Percentiles rank a stretch among this genome's conserved stretches.
phyloP scores from a whole-genome alignment of 1,140 invertebrate genomes.

The Drosophila athabasca region DNA sequence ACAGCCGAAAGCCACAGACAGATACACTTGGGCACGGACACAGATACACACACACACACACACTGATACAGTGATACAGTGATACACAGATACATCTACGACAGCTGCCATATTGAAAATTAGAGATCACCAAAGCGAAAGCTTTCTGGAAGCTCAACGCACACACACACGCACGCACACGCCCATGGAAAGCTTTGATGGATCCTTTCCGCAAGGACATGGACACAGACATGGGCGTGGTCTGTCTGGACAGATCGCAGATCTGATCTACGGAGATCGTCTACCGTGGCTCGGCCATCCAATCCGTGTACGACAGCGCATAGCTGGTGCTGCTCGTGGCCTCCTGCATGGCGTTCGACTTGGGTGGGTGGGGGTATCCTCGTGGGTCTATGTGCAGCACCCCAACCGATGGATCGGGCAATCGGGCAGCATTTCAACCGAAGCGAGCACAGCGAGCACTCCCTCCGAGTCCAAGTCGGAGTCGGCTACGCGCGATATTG shows the following conservation, averaged over 20 bases:
- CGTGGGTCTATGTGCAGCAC: slow-evolving; percentile 11
- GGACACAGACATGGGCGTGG: slow-evolving; percentile 8
- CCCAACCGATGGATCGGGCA: slow-evolving; percentile 16
- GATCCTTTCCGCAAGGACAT: slow-evolving; percentile 32
- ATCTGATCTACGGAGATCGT: not conserved
- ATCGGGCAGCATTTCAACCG: slow-evolving; percentile 22
- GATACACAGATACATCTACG: slow-evolving; percentile 10
- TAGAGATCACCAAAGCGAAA: slow-evolving; percentile 21
- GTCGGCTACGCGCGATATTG: slow-evolving; percentile 9
- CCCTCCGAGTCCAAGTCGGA: too few species aligned
- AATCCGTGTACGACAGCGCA: slow-evolving; percentile 65
- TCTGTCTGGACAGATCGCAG: slow-evolving; percentile 13
- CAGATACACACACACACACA: slow-evolving; percentile 7
- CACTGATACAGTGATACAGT: slow-evolving; percentile 6
- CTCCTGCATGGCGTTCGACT: slow-evolving; percentile 58
- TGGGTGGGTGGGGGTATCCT: not conserved
- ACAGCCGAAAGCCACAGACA: slow-evolving; percentile 37
- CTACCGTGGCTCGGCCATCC: slow-evolving; percentile 73
- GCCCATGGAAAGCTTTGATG: not conserved
- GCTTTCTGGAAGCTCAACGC: slow-evolving; percentile 46
- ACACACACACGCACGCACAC: slow-evolving; percentile 22
- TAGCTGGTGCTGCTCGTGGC: slow-evolving; percentile 54
- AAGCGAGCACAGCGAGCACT: too few species aligned
- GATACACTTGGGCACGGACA: too few species aligned
- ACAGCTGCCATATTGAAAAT: slow-evolving; percentile 73